Percentiles rank a stretch among this genome's conserved stretches.
phyloP scores from a whole-genome alignment of 1,140 invertebrate species.

The Anagrus nilaparvatae region DNA sequence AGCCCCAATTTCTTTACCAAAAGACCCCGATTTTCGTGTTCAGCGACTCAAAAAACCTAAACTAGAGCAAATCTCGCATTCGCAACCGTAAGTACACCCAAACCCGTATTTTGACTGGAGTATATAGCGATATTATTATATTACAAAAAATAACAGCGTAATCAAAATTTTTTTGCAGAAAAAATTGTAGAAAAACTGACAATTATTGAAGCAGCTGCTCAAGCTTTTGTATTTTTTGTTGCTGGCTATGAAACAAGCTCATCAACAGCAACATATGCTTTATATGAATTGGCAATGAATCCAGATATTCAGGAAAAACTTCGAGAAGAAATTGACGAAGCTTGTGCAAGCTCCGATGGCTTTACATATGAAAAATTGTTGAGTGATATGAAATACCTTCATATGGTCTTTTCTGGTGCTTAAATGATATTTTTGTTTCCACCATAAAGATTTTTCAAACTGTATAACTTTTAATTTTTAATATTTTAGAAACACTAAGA shows the following conservation, averaged over 20 bases:
- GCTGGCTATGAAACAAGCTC: constrained; percentile 26
- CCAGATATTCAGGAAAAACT: constrained; percentile 28
- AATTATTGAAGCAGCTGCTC: constrained; percentile 15
- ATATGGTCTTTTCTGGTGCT: constrained; percentile 24
- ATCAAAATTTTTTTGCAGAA: no score
- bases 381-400: constrained; percentile 33
- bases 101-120: no score
- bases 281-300: constrained; percentile 27
- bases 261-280: constrained; percentile 11
- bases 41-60: no score
- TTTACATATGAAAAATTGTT: constrained; percentile 34
- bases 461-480: background rate
- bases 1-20: no score
- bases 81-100: no score
- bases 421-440: background rate
- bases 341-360: constrained; percentile 11
- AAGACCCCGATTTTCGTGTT: no score
- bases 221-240: constrained; percentile 23
- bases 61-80: no score
- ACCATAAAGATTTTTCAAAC: no score
- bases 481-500: constrained; percentile 32
- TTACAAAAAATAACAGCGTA: no score
- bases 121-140: no score
- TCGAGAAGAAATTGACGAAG: constrained; percentile 23
- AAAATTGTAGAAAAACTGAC: constrained; percentile 15